Evolutionary conservation across 2,888 invertebrate genomes (phyloP).

Genomic region (Sarcophaga variegata): DNA sequence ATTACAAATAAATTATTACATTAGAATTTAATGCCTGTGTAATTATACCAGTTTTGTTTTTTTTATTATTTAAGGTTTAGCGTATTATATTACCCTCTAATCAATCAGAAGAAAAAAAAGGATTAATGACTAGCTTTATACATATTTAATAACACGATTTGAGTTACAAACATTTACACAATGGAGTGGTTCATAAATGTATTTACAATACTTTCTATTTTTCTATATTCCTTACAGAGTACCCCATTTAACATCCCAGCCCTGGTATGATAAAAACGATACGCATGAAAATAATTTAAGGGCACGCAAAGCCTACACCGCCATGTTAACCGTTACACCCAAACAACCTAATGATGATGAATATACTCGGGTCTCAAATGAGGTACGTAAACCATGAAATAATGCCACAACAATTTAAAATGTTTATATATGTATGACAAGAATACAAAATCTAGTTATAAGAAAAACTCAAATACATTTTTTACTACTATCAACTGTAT

Average conservation of each 20-base stretch:
- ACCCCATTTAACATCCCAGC: slow-evolving; percentile 86
- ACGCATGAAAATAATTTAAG: slow-evolving; percentile 90
- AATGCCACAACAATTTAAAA: too few species aligned
- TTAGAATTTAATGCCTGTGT: slow-evolving; percentile 17
- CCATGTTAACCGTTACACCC: slow-evolving; percentile 94
- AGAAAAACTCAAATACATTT: too few species aligned
- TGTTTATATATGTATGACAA: too few species aligned
- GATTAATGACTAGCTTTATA: neutral
- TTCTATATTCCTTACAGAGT: slow-evolving; percentile 81
- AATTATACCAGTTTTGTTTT: neutral
- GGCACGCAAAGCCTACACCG: slow-evolving; percentile 92
- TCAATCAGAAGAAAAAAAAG: neutral
- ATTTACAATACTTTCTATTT: neutral
- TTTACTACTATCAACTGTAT: too few species aligned
- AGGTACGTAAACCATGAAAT: slow-evolving; percentile 82
- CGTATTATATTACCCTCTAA: neutral
- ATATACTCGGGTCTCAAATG: slow-evolving; percentile 89
- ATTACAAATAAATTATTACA: neutral
- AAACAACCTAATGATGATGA: slow-evolving; percentile 90
- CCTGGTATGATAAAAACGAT: slow-evolving; percentile 93
- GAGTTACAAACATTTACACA: neutral
- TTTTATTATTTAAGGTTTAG: neutral
- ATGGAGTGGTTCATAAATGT: neutral
- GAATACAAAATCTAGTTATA: too few species aligned
- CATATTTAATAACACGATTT: neutral